These are phyloP conservation scores for Tenthredo mesomela DNA, from an alignment of 2,888 invertebrate genomes.

Conservation along the genomic window DNA sequence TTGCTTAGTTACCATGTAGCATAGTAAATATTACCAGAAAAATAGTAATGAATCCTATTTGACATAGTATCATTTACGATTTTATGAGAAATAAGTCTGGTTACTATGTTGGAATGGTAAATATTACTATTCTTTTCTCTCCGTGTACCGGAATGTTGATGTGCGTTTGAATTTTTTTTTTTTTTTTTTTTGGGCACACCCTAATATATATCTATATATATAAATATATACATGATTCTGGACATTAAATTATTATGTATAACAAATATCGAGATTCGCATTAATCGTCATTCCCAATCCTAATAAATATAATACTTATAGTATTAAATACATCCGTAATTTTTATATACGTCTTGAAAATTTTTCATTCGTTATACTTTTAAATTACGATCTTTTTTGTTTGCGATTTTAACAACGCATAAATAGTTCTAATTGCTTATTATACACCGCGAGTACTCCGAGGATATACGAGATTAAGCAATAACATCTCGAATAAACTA, in stretches of 20 bases:
- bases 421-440: neutral
- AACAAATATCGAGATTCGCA: neutral
- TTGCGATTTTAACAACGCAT: neutral
- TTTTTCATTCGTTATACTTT: neutral
- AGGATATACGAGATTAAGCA: neutral
- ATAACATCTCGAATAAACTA: neutral
- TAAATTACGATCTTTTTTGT: neutral
- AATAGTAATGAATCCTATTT: no score
- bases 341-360: neutral
- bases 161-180: no score
- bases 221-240: conserved; percentile 27
- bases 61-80: no score
- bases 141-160: no score
- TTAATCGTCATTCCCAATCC: neutral
- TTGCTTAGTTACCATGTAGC: no score
- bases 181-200: no score
- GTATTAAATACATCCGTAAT: neutral
- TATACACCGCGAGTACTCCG: neutral
- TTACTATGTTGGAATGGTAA: no score
- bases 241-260: conserved; percentile 12
- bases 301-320: neutral
- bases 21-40: no score
- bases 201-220: neutral
- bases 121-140: no score
- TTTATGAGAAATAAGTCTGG: no score